phyloP scores from a whole-genome alignment of 2,113 vertebrate genomes.

The Lates calcarifer region DNA sequence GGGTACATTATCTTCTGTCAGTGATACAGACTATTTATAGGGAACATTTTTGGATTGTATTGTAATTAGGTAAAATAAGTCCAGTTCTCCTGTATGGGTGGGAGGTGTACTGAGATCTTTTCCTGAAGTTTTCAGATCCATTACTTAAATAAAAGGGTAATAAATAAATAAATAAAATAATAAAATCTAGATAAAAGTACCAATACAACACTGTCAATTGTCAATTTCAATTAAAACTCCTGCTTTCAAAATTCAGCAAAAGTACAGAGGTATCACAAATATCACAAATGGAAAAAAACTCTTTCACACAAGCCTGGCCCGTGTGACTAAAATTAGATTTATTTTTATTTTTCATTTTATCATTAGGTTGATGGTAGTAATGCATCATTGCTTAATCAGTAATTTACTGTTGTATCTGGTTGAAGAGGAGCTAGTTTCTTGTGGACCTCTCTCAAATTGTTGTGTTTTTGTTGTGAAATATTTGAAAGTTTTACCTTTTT shows the following conservation, averaged over 20 bases:
- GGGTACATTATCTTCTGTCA: conserved; percentile 24
- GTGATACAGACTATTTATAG: conserved; percentile 47
- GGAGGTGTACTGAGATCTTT: not conserved
- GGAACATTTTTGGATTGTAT: not conserved
- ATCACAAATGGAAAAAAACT: not conserved
- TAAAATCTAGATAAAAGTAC: no score
- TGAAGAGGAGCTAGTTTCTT: not conserved
- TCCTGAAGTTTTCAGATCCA: not conserved
- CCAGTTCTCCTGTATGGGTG: not conserved
- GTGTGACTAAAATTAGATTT: no score
- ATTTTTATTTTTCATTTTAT: not conserved
- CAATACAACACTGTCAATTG: not conserved
- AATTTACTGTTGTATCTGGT: no score
- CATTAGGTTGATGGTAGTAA: no score
- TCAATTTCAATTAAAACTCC: not conserved
- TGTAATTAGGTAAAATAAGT: not conserved
- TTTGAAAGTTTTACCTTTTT: no score
- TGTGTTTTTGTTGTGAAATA: no score
- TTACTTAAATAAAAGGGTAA: not conserved
- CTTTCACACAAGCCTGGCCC: not conserved
- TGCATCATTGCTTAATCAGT: no score
- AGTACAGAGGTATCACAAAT: not conserved
- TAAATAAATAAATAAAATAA: no score
- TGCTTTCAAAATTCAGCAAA: not conserved
- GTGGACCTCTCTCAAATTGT: no score